Conservation (phyloP, 1,140 invertebrate species). For the Cheumatopsyche charites region DNA sequence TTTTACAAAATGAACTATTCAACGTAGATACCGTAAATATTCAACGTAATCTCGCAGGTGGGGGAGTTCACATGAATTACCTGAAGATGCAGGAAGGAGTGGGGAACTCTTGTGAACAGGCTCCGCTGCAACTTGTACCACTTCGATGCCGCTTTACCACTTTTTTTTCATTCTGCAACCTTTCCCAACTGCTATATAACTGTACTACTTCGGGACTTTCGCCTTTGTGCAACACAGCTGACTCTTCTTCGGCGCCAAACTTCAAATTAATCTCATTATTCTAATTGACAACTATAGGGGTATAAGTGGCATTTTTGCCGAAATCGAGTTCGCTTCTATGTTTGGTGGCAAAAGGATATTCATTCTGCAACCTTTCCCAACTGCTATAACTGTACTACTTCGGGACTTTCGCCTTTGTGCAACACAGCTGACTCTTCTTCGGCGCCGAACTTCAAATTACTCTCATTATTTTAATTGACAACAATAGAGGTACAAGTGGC, state of each 20-base stretch:
- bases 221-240: neutral
- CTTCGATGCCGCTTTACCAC: neutral
- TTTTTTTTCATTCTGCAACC: too few species aligned
- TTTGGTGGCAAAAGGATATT: too few species aligned
- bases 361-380: neutral
- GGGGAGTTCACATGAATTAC: conserved; percentile 11
- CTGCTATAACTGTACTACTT: neutral
- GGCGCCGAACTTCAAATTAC: too few species aligned
- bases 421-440: too few species aligned
- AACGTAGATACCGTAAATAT: conserved; percentile 6
- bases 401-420: neutral
- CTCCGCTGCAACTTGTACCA: neutral
- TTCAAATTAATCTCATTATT: too few species aligned
- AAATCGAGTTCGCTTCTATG: too few species aligned
- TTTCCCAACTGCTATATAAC: neutral
- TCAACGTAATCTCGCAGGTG: neutral
- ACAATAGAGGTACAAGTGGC: too few species aligned
- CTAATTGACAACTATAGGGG: too few species aligned
- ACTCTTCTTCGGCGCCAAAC: too few species aligned
- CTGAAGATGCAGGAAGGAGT: conserved; percentile 17
- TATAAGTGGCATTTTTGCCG: too few species aligned
- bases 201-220: conserved; percentile 1
- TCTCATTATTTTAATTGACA: too few species aligned
- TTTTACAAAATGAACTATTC: neutral
- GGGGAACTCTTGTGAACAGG: conserved; percentile 1